Conservation (phyloP, 1,140 invertebrate genomes). For the Polyergus mexicanus region DNA sequence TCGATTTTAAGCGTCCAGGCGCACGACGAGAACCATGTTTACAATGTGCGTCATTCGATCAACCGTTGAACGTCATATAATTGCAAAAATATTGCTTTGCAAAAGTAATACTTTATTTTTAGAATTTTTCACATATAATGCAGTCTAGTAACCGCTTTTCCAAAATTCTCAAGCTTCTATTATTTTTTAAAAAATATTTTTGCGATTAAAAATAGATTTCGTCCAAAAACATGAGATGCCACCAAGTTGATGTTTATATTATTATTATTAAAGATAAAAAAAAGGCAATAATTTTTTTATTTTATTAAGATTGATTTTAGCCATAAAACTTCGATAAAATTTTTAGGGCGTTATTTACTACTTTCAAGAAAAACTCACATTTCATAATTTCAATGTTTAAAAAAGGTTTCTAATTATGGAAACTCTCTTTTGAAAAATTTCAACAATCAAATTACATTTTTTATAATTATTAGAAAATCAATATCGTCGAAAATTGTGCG, state of each 20-base stretch:
- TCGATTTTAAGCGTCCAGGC: conserved; percentile 26
- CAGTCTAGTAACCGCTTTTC: no score
- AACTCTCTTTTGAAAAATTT: background rate
- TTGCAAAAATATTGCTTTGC: background rate
- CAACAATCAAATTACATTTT: background rate
- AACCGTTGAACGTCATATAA: background rate
- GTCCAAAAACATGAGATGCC: background rate
- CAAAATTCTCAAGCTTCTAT: background rate
- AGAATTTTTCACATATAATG: background rate
- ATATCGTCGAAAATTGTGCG: background rate
- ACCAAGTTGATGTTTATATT: background rate
- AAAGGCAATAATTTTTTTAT: background rate
- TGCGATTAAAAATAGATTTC: background rate
- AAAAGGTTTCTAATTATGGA: background rate
- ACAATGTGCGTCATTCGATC: background rate
- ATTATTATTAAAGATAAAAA: no score
- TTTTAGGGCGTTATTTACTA: background rate
- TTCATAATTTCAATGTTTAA: background rate
- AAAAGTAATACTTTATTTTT: background rate
- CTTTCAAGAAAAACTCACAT: background rate
- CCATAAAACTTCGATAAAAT: background rate
- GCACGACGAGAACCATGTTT: background rate
- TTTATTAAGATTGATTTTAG: background rate
- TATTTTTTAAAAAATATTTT: no score
- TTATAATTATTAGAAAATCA: background rate